Evolutionary conservation across 1,140 invertebrate species (phyloP).

Genomic region (Drosophila lacertosa): DNA sequence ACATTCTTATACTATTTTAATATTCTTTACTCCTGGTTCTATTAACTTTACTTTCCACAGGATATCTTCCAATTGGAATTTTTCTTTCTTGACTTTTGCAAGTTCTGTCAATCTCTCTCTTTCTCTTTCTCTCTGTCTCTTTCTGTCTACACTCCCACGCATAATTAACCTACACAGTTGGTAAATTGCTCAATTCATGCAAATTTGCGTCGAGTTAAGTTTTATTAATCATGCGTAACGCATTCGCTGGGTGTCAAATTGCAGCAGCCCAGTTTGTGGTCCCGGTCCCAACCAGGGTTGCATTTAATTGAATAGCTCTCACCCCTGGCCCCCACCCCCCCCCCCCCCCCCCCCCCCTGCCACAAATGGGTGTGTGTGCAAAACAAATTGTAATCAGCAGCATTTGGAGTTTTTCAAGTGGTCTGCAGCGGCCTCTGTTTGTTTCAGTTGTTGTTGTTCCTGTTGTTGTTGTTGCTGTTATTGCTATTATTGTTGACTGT

Average conservation of each 20-base stretch:
- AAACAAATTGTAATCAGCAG: constrained; percentile 24
- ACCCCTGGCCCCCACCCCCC: neutral
- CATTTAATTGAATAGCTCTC: constrained; percentile 36
- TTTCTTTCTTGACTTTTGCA: too few relatives aligned
- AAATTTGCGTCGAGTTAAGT: constrained; percentile 6
- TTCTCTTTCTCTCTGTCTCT: neutral
- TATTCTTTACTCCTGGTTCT: too few relatives aligned
- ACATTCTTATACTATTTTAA: too few relatives aligned
- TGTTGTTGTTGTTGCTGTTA: constrained; percentile 16
- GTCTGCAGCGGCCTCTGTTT: neutral
- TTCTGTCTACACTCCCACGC: neutral
- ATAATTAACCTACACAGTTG: constrained; percentile 6
- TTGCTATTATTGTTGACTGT: constrained; percentile 9
- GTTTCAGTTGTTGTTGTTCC: constrained; percentile 1
- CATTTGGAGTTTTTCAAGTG: constrained; percentile 10
- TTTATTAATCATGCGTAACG: constrained; percentile 21
- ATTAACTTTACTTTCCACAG: too few relatives aligned
- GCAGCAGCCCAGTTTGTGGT: constrained; percentile 1
- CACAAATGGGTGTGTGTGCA: constrained; percentile 1
- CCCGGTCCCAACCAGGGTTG: constrained; percentile 23
- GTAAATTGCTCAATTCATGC: constrained; percentile 12
- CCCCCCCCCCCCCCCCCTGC: neutral
- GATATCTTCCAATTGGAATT: neutral
- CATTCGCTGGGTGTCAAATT: constrained; percentile 32
- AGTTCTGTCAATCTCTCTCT: neutral